These are phyloP conservation scores for Poicephalus meyeri DNA, from an alignment of 2,113 vertebrate genomes.

Conservation along the genomic window DNA sequence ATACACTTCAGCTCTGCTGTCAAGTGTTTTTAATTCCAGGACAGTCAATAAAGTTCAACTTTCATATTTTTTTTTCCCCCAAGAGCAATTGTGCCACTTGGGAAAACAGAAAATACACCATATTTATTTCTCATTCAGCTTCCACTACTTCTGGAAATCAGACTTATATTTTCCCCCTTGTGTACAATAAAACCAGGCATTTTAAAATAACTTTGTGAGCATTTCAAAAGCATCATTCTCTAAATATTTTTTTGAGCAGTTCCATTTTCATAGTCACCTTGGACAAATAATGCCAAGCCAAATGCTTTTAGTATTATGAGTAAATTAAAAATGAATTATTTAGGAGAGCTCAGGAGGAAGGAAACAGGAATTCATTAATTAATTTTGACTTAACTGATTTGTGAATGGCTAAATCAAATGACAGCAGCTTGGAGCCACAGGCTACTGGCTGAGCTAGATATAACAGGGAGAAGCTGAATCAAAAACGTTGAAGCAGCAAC, in stretches of 20 bases:
- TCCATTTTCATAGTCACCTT: slow-evolving; percentile 26
- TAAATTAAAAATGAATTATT: slow-evolving; percentile 58
- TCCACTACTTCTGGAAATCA: neutral
- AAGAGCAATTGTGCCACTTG: neutral
- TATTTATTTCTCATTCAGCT: neutral
- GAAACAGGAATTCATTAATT: slow-evolving; percentile 49
- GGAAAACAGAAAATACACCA: neutral
- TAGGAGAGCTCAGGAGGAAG: slow-evolving; percentile 20
- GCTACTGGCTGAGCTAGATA: slow-evolving; percentile 18
- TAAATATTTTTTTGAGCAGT: neutral
- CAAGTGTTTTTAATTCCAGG: neutral
- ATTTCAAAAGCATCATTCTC: neutral
- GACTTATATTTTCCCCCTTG: neutral
- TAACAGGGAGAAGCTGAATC: neutral
- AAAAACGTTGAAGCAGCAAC: slow-evolving; percentile 13
- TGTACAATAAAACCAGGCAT: neutral
- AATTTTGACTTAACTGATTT: slow-evolving; percentile 61
- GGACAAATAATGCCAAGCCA: slow-evolving; percentile 28
- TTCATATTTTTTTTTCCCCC: neutral
- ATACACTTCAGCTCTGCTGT: neutral
- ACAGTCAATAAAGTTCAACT: neutral
- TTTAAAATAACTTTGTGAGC: neutral
- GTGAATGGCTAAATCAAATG: slow-evolving; percentile 51
- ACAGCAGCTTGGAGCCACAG: slow-evolving; percentile 47
- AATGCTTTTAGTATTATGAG: slow-evolving; percentile 20